Evolutionary conservation across 2,888 invertebrate species (phyloP).

Genomic region (Troides helena): DNA sequence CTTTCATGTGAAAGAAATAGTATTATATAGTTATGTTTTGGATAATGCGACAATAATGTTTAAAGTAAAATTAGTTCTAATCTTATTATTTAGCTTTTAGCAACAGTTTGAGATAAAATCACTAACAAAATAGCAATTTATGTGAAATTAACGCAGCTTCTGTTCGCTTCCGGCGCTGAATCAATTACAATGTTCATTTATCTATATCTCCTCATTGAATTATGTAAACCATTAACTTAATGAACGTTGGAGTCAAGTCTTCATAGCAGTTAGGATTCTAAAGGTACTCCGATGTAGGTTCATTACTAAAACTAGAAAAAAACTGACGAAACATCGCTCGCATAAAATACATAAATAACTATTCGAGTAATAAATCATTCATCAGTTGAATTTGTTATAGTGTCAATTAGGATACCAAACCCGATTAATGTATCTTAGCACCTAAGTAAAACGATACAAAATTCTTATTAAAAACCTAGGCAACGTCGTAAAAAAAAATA

Average conservation of each 20-base stretch:
- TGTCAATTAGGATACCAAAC: no score
- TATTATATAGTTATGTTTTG: no score
- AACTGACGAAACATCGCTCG: background rate
- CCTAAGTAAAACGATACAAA: background rate
- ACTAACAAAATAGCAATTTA: constrained; percentile 31
- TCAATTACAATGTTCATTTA: constrained; percentile 34
- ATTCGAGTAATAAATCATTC: no score
- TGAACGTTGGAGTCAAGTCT: constrained; percentile 25
- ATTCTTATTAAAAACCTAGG: background rate
- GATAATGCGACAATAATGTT: no score
- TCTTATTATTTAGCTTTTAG: background rate
- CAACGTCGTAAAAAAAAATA: background rate
- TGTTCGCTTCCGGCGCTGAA: constrained; percentile 28
- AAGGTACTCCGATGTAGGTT: constrained; percentile 5
- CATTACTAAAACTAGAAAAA: constrained; percentile 3
- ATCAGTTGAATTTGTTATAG: no score
- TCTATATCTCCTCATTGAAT: constrained; percentile 30
- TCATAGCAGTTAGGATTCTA: constrained; percentile 16
- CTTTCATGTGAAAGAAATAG: no score
- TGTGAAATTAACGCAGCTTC: constrained; percentile 30
- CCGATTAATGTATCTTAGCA: no score
- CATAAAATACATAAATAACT: background rate
- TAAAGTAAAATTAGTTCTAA: no score
- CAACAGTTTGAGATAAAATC: constrained; percentile 28
- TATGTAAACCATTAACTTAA: constrained; percentile 28